Percentiles rank a stretch among this genome's conserved stretches.
Evolutionary conservation across 2,797 vertebrate genomes (phyloP).

Genomic region (Moxostoma hubbsi): DNA sequence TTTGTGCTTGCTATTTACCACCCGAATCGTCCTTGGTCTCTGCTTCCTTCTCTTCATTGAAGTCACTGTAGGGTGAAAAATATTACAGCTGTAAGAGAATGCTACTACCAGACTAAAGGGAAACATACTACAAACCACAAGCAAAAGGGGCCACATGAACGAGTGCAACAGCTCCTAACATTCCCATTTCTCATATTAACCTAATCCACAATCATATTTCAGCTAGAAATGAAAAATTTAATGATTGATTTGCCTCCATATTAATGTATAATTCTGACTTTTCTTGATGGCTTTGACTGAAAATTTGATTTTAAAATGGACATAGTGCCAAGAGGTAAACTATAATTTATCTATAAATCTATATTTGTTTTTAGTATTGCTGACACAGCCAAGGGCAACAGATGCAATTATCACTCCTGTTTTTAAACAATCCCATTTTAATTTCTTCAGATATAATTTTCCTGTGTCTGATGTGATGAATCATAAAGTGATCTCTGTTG

Average conservation of each 20-base stretch:
- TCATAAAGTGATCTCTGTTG: constrained; percentile 37
- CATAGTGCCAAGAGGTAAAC: no score
- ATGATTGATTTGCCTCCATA: no score
- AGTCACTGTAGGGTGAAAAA: constrained; percentile 82
- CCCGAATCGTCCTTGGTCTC: constrained; percentile 82
- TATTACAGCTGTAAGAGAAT: constrained; percentile 58
- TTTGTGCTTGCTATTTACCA: constrained; percentile 73
- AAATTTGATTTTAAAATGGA: no score
- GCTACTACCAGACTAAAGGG: constrained; percentile 54
- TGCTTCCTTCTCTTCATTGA: constrained; percentile 88
- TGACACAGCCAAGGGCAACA: no score
- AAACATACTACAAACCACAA: constrained; percentile 54
- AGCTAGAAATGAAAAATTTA: not conserved
- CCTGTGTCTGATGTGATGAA: constrained; percentile 36
- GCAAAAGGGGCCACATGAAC: constrained; percentile 52
- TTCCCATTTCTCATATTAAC: constrained; percentile 36
- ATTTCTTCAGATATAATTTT: constrained; percentile 34
- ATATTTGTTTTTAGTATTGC: no score
- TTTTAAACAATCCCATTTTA: not conserved
- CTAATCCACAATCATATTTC: constrained; percentile 17
- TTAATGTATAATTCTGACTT: no score
- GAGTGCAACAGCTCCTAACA: constrained; percentile 44
- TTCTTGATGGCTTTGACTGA: no score
- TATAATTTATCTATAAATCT: no score
- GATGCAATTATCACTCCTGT: constrained; percentile 17